A percentile compares a stretch with the other conserved stretches of the same genome.
phyloP scores from a whole-genome alignment of 2,888 invertebrate species.

The Drosophila crucigera region DNA sequence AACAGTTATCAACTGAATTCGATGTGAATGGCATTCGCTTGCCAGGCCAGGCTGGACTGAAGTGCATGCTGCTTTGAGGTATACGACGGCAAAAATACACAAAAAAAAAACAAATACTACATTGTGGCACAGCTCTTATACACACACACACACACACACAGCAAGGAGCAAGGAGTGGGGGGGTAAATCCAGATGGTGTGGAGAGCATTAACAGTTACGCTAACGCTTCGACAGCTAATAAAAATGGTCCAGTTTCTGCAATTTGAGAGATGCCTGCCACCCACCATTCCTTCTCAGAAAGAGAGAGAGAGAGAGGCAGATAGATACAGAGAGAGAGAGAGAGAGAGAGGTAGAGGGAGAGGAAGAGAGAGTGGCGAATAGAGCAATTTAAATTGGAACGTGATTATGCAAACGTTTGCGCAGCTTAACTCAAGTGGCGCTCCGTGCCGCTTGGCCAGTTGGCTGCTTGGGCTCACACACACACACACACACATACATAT shows the following conservation, averaged over 20 bases:
- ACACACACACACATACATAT: conserved; percentile 30
- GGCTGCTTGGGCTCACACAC: conserved; percentile 58
- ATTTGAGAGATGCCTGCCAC: conserved; percentile 48
- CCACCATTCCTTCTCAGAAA: background rate
- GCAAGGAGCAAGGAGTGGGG: too few species aligned
- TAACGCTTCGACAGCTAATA: conserved; percentile 62
- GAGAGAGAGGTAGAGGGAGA: background rate
- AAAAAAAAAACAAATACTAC: conserved; percentile 50
- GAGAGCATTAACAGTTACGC: conserved; percentile 49
- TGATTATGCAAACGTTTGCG: conserved; percentile 83
- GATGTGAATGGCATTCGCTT: background rate
- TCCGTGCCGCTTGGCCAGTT: conserved; percentile 76
- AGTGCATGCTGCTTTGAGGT: background rate
- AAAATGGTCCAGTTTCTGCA: conserved; percentile 72
- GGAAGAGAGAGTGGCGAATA: conserved; percentile 59
- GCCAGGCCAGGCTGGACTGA: background rate
- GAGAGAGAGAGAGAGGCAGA: background rate
- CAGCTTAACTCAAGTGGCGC: conserved; percentile 83
- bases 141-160: conserved; percentile 21
- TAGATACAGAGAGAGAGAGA: background rate
- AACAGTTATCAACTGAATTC: background rate
- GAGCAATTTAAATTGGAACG: conserved; percentile 81
- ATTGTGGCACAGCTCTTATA: conserved; percentile 36
- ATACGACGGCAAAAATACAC: conserved; percentile 22
- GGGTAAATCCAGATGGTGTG: conserved; percentile 1